phyloP scores from a whole-genome alignment of 1,140 invertebrate species.

The Zaprionus africanus region DNA sequence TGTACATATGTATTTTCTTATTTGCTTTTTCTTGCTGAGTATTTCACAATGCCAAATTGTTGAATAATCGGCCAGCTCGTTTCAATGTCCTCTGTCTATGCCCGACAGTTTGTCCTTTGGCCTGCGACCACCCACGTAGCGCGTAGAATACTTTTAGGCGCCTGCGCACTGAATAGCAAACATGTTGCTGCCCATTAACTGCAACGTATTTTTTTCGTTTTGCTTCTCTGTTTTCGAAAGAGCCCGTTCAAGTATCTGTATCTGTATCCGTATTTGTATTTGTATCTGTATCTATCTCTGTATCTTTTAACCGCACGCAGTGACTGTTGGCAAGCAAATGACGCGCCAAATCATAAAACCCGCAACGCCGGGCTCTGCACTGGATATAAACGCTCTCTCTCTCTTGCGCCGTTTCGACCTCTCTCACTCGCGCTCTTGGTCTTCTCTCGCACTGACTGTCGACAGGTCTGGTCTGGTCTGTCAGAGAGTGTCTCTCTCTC shows the following conservation, averaged over 20 bases:
- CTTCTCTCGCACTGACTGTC: constrained; percentile 18
- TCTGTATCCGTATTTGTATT: constrained; percentile 32
- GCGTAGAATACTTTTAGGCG: constrained; percentile 64
- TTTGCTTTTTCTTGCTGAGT: constrained; percentile 21
- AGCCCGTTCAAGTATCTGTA: constrained; percentile 6
- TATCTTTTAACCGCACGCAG: constrained; percentile 69
- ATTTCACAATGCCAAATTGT: constrained; percentile 37
- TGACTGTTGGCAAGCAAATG: constrained; percentile 73
- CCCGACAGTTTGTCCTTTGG: constrained; percentile 63
- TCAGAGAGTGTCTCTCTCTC: constrained; percentile 13
- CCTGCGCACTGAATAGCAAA: constrained; percentile 63
- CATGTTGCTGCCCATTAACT: constrained; percentile 67
- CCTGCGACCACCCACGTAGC: constrained; percentile 69
- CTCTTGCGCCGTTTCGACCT: constrained; percentile 7
- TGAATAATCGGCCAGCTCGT: constrained; percentile 56
- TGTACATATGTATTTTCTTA: constrained; percentile 18
- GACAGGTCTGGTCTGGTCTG: constrained; percentile 48
- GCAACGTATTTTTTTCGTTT: constrained; percentile 5
- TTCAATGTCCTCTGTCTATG: constrained; percentile 66
- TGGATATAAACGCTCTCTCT: constrained; percentile 48
- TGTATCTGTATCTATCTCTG: constrained; percentile 50
- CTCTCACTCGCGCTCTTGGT: constrained; percentile 10
- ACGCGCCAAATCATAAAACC: constrained; percentile 71
- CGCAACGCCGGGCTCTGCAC: constrained; percentile 66
- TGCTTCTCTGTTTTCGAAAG: neutral